Evolutionary conservation across 2,113 vertebrate genomes (phyloP).

Genomic region (Synchiropus splendidus): DNA sequence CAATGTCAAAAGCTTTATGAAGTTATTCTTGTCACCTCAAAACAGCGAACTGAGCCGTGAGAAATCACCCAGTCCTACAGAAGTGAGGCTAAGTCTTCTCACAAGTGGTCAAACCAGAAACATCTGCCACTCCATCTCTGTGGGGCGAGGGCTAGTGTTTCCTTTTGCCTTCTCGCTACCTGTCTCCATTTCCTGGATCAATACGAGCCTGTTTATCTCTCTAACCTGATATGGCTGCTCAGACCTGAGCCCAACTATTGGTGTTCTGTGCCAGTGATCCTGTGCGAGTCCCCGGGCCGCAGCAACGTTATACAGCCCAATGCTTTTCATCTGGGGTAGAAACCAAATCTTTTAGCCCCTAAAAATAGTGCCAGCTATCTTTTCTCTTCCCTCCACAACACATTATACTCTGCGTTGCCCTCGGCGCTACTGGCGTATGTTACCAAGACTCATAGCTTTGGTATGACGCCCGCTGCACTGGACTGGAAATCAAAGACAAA

Average conservation of each 20-base stretch:
- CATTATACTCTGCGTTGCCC: slow-evolving; percentile 36
- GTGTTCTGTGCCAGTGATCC: slow-evolving; percentile 17
- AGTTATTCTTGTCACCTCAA: too few relatives aligned
- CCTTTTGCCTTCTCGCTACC: slow-evolving; percentile 20
- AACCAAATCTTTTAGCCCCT: slow-evolving; percentile 55
- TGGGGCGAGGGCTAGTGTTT: slow-evolving; percentile 39
- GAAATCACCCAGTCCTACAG: too few relatives aligned
- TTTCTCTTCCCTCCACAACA: slow-evolving; percentile 43
- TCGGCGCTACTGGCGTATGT: slow-evolving; percentile 27
- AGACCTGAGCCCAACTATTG: slow-evolving; percentile 15
- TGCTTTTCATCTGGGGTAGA: slow-evolving; percentile 56
- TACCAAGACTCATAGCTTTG: slow-evolving; percentile 38
- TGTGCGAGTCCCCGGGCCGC: slow-evolving; percentile 35
- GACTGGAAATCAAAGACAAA: slow-evolving; percentile 22
- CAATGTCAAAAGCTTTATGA: too few relatives aligned
- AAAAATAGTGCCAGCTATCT: slow-evolving; percentile 49
- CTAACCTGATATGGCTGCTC: slow-evolving; percentile 35
- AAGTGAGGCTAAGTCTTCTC: too few relatives aligned
- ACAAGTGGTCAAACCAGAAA: slow-evolving; percentile 31
- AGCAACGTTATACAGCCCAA: slow-evolving; percentile 49
- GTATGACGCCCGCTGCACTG: slow-evolving; percentile 16
- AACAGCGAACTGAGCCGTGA: too few relatives aligned
- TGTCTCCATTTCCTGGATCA: slow-evolving; percentile 56
- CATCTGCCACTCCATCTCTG: slow-evolving; percentile 45
- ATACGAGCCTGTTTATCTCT: slow-evolving; percentile 50